Base-by-base conservation (phyloP, 2,888 invertebrate genomes). In the Nematopogon swammerdamellus region DNA sequence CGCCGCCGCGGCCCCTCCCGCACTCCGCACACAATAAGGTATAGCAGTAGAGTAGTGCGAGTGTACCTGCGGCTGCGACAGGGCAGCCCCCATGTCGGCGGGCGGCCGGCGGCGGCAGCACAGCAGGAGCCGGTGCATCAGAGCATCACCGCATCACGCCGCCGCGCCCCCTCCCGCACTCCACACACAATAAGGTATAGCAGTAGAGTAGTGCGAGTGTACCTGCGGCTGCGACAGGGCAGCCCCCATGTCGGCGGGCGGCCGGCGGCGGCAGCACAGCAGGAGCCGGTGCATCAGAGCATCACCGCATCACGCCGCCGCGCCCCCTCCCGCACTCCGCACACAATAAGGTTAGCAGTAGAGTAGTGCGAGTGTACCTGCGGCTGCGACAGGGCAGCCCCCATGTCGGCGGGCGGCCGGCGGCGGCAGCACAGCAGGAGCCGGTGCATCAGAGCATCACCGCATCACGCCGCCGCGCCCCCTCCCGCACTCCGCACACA, bases 201-300 rank as follows among this genome's bases (percentile, higher is more conserved):
- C 16, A 11, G 4, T 43, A 3, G 11, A 43, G 5, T 6, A 6
- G 5, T 6, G 4, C 16, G 11, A 11, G 6, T 19, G 17, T 16
- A 52, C 57, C 53, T 56, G 55, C 30, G 55, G 54, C 47, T 57
- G 56, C 44, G 57, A 55, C 45, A 58, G 55, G 49, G 56, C 56
- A 49, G 56, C 56, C 48, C 58, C 58, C 58, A 58, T 57, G 53
- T 47, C 56, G 30, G 49, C 53, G n/a, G n/a, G n/a, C n/a, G n/a
- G n/a, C n/a, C n/a, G n/a, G n/a, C n/a, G n/a, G n/a, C n/a, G n/a
- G 49, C 54, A 56, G 50, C 56, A 56, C 56, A 53, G 50, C 46
- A 53, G 49, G 29, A 25, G 47, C 30, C 11, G 30, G 36, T 14
- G 36, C 36, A 36, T 14, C 36, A 36, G 36, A 36, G 36, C 8